phyloP scores from a whole-genome alignment of 2,113 vertebrate species.

The Strix aluco region DNA sequence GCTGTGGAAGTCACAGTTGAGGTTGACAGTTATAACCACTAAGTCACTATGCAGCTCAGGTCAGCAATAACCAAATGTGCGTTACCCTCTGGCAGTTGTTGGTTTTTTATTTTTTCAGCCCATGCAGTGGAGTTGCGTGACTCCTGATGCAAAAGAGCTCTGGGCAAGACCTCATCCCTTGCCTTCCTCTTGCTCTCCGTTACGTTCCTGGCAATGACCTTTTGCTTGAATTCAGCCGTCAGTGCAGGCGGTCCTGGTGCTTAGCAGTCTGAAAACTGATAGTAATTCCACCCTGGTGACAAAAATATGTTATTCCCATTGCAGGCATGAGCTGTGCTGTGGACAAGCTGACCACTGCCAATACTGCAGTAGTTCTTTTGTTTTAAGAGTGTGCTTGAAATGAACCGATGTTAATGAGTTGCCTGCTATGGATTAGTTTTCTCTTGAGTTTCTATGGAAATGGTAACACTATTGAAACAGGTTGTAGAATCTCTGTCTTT shows the following conservation, averaged over 20 bases:
- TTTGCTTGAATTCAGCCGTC: neutral
- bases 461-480: neutral
- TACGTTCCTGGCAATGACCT: neutral
- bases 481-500: neutral
- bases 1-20: neutral
- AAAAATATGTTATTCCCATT: neutral
- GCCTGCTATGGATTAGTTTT: neutral
- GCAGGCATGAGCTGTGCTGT: accelerated
- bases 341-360: neutral
- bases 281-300: neutral
- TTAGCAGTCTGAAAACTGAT: neutral
- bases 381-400: neutral
- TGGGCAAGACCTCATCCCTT: neutral
- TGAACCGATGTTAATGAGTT: neutral
- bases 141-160: neutral
- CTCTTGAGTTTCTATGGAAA: neutral
- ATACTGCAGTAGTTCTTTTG: neutral
- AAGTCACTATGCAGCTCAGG: conserved; percentile 28
- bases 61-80: conserved; percentile 9
- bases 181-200: neutral
- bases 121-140: accelerated
- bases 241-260: neutral
- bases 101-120: neutral
- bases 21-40: neutral
- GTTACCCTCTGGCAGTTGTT: neutral